Evolutionary conservation across 2,113 vertebrate genomes (phyloP).

Genomic region (Aix galericulata): DNA sequence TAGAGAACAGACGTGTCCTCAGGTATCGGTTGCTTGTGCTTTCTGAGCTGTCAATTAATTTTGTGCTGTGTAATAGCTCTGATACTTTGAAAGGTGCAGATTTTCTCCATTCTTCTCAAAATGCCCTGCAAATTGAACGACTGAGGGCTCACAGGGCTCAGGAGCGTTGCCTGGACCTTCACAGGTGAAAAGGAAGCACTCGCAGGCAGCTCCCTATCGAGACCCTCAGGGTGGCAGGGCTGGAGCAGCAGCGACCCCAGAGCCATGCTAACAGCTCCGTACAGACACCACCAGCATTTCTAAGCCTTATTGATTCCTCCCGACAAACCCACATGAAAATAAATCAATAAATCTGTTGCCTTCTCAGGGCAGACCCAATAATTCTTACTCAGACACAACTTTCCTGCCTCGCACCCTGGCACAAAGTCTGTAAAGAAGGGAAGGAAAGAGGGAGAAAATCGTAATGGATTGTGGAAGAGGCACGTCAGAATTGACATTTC

Average conservation of each 20-base stretch:
- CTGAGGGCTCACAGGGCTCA: not conserved
- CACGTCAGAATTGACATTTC: not conserved
- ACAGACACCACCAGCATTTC: not conserved
- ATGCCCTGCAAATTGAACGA: not conserved
- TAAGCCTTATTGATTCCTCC: not conserved
- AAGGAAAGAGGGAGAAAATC: not conserved
- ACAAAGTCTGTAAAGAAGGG: not conserved
- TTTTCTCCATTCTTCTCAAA: not conserved
- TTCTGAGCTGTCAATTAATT: slow-evolving; percentile 23
- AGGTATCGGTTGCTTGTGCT: not conserved
- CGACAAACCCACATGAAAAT: not conserved
- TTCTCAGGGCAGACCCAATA: not conserved
- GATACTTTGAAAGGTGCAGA: not conserved
- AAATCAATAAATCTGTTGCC: not conserved
- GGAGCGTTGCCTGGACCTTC: not conserved
- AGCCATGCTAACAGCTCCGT: not conserved
- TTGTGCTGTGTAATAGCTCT: not conserved
- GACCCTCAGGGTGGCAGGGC: not conserved
- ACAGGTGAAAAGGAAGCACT: not conserved
- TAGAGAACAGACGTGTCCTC: not conserved
- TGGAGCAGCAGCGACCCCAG: not conserved
- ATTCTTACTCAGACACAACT: not conserved
- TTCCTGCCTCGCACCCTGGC: not conserved
- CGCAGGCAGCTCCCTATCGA: not conserved
- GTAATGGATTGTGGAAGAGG: not conserved